Base-by-base conservation (phyloP, 2,797 vertebrate species). In the Premnoplex brunnescens region DNA sequence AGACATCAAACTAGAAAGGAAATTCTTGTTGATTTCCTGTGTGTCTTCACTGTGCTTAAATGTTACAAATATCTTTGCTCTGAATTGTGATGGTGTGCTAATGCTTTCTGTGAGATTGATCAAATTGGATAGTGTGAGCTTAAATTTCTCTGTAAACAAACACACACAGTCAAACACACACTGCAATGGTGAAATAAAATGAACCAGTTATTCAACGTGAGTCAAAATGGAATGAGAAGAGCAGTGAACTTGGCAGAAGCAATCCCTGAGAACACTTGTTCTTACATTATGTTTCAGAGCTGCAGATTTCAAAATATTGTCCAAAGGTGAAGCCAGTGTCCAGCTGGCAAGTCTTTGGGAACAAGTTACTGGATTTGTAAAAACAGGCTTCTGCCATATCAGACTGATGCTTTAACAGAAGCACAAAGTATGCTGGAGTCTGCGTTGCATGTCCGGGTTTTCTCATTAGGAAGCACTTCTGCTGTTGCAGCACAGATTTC, bases 391-490 rank as follows among this genome's bases (percentile, higher is more conserved):
- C 56, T 94, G 13, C 67, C 0, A 0, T 37, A 55, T 83, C 68
- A 85, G 52, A 49, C 9, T 32, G 76, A 41, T 88, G 37, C 17
- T 32, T 66, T 83, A 72, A 84, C 34, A 89, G 78, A 94, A 91
- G 51, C 79, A 67, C 30, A 14, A 20, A 79, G 48, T 63, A 24
- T 60, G 28, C 43, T 83, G 0, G 1, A 87, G 28, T 58, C 72
- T 83, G 39, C 0, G 0, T 71, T 68, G 46, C 26, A 1, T 52
- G 51, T 80, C 72, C 54, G 46, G 51, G 27, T 75, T 93, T 94
- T 90, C 85, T 96, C 73, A 55, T 77, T 93, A 94, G 86, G 75
- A 94, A 68, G 56, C 32, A 43, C n/a, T 85, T 89, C 34, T 85
- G 49, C 3, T 21, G 32, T 36, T 91, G 73, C 73, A 93, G 84